Conservation (phyloP, 2,888 invertebrate genomes). For the Osmoderma eremita region DNA sequence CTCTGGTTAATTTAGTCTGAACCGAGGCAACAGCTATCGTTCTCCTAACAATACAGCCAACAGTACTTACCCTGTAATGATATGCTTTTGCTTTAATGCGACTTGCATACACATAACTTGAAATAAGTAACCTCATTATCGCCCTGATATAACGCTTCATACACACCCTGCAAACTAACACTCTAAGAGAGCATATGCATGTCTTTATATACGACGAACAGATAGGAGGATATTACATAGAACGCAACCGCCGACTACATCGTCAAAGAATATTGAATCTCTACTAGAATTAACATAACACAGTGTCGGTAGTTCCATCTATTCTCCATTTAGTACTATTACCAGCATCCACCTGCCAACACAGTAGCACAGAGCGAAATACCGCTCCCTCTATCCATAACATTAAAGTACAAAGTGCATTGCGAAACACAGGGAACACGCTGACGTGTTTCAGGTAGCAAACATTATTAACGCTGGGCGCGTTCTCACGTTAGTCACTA, state of each 20-base stretch:
- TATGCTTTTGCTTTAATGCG: constrained; percentile 17
- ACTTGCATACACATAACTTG: constrained; percentile 36
- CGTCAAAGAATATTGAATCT: constrained; percentile 40
- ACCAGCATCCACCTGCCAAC: constrained; percentile 9
- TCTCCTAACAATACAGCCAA: constrained; percentile 11
- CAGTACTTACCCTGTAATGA: constrained; percentile 19
- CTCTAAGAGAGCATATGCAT: not conserved
- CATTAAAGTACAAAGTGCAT: constrained; percentile 47
- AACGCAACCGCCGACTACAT: constrained; percentile 11
- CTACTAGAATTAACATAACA: constrained; percentile 47
- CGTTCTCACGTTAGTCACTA: constrained; percentile 60
- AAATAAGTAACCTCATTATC: constrained; percentile 43
- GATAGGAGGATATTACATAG: not conserved
- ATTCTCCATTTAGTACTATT: constrained; percentile 29
- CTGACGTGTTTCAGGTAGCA: constrained; percentile 46
- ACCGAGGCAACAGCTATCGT: not conserved
- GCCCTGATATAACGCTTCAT: constrained; percentile 27
- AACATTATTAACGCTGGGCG: constrained; percentile 32
- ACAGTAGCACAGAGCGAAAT: not conserved
- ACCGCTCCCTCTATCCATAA: not conserved
- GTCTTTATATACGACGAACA: too few relatives aligned
- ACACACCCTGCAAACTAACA: constrained; percentile 15
- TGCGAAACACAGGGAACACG: constrained; percentile 40
- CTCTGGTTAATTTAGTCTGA: constrained; percentile 10
- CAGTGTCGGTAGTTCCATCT: constrained; percentile 37